A percentile compares a stretch with the other conserved stretches of the same genome.
These are phyloP conservation scores for Griposia aprilina DNA, from an alignment of 2,888 invertebrate genomes.

Conservation along the genomic window DNA sequence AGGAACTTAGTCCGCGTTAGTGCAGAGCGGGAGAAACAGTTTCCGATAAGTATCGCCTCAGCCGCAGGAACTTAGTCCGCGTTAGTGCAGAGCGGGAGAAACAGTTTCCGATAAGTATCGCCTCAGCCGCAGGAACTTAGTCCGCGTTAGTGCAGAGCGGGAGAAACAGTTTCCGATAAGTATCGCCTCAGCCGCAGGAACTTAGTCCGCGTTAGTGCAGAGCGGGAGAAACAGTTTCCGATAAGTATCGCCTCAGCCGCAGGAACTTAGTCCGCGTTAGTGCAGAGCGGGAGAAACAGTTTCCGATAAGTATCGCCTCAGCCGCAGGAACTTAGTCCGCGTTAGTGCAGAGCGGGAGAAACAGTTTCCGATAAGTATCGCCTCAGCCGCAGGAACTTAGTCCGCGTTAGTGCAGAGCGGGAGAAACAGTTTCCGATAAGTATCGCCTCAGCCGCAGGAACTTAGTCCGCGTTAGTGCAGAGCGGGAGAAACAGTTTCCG, in stretches of 20 bases:
- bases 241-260: neutral
- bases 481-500: neutral
- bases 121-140: neutral
- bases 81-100: neutral
- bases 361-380: neutral
- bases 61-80: neutral
- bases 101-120: neutral
- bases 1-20: neutral
- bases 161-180: neutral
- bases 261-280: neutral
- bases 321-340: neutral
- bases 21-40: neutral
- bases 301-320: neutral
- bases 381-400: neutral
- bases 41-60: neutral
- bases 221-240: neutral
- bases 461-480: neutral
- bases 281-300: neutral
- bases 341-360: neutral
- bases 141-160: neutral
- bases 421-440: neutral
- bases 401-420: neutral
- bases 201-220: neutral
- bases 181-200: neutral
- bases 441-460: neutral